phyloP scores from a whole-genome alignment of 2,797 vertebrate species.

The Syndactyla subalaris region DNA sequence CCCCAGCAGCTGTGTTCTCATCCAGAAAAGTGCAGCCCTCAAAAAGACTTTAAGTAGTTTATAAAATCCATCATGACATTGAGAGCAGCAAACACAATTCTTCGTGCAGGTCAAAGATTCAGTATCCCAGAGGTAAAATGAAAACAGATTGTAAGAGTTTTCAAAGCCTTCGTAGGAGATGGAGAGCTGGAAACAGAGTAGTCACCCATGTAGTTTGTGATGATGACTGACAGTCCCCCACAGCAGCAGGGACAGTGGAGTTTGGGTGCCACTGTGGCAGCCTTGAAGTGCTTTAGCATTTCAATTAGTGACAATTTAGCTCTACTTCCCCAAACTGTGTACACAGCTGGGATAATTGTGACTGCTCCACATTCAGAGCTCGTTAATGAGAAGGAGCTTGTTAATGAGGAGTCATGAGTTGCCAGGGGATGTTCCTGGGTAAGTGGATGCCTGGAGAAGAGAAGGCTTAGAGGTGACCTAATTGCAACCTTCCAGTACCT shows the following conservation, averaged over 20 bases:
- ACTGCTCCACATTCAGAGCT: neutral
- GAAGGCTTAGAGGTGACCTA: neutral
- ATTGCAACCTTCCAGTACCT: neutral
- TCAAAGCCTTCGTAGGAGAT: neutral
- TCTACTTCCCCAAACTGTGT: neutral
- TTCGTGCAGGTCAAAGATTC: neutral
- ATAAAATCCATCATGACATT: neutral
- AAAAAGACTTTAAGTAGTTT: neutral
- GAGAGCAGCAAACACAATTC: neutral
- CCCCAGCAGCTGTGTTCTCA: neutral
- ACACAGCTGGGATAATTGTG: neutral
- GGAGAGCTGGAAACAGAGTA: neutral
- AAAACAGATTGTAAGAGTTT: neutral
- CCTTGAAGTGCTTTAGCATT: neutral
- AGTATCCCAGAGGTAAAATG: neutral
- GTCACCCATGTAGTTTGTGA: neutral
- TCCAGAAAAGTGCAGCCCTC: neutral
- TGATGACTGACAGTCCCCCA: neutral
- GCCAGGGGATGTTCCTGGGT: neutral
- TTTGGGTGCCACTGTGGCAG: neutral
- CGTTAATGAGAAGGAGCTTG: neutral
- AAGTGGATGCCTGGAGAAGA: neutral
- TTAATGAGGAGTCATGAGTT: neutral
- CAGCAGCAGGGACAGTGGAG: neutral
- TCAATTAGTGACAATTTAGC: neutral